Base-by-base conservation (phyloP, 2,888 invertebrate species). In the Lissonota sp. region DNA sequence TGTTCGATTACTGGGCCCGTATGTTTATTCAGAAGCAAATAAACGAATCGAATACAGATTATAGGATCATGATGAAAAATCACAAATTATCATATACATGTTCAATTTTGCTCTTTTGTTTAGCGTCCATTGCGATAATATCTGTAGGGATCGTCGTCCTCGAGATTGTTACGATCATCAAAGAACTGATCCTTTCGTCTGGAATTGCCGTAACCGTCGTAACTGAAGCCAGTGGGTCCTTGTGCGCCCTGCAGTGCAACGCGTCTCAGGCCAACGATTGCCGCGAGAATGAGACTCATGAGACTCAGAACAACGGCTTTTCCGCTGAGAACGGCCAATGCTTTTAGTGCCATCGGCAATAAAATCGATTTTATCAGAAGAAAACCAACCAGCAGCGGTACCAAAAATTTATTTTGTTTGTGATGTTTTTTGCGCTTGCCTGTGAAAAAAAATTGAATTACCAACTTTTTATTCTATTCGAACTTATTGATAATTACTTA, bases 291-390 rank as follows among this genome's bases (percentile, higher is more conserved):
- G 53, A 94, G 90, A 82, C 94, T 94, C 91, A 94, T 91, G 5
- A 93, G 88, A 85, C 94, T 94, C 8, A 94, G 88, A 1, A 94
- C 89, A 10, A 94, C 93, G 0, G 94, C 93, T 84, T 94, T 93
- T 80, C 95, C 95, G 26, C 96, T 95, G 64, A 96, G 91, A 53
- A 96, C 94, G 0, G 96, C 95, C 81, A 96, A 91, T 1, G 95
- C 94, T 87, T 96, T 96, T 70, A 97, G 89, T 0, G 95, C 94
- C 46, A 96, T 92, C 0, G 96, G 96, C 63, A 96, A 92, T 6
- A 96, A 86, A 1, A 97, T 91, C 46, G 95, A 93, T 89, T 96
- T 96, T 0, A 96, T 94, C 66, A 96, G 93, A 14, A 96, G 87
- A 37, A 95, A 92, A 0, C 95, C 96, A 16, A 96, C 85, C 14